Evolutionary conservation across 1,140 invertebrate genomes (phyloP).

Genomic region (Trachelipus rathkii): DNA sequence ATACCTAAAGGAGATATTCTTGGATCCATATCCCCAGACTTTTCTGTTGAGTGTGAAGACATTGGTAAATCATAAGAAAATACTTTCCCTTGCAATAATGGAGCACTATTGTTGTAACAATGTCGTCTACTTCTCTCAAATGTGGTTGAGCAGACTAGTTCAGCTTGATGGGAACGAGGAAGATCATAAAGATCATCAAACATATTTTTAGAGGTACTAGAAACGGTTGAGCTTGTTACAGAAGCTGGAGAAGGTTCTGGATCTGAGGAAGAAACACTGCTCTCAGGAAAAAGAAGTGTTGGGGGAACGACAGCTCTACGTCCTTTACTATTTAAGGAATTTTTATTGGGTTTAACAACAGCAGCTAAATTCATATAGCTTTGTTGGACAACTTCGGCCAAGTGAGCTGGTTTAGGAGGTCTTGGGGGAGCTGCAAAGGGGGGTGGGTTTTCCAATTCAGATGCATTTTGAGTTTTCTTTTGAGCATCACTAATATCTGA

Average conservation of each 20-base stretch:
- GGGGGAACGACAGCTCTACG: slow-evolving; percentile 30
- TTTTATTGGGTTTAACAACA: slow-evolving; percentile 28
- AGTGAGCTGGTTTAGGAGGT: slow-evolving; percentile 69
- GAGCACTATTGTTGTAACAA: slow-evolving; percentile 68
- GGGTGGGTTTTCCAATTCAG: slow-evolving; percentile 41
- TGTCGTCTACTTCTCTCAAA: slow-evolving; percentile 53
- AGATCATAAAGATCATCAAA: slow-evolving; percentile 68
- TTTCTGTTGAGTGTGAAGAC: slow-evolving; percentile 24
- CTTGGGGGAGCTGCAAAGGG: slow-evolving; percentile 60
- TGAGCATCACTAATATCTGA: slow-evolving; percentile 14
- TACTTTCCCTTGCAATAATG: slow-evolving; percentile 52
- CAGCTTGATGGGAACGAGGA: slow-evolving; percentile 61
- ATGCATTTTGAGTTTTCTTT: slow-evolving; percentile 6
- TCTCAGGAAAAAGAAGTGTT: slow-evolving; percentile 30
- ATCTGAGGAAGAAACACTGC: slow-evolving; percentile 30
- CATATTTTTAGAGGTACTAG: slow-evolving; percentile 30
- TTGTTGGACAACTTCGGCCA: slow-evolving; percentile 52
- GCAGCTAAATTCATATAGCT: slow-evolving; percentile 57
- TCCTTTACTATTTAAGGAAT: slow-evolving; percentile 31
- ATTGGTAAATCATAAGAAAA: slow-evolving; percentile 45
- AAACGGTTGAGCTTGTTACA: slow-evolving; percentile 33
- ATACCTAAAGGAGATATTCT: slow-evolving; percentile 44
- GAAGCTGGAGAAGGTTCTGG: slow-evolving; percentile 42
- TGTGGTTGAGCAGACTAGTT: slow-evolving; percentile 46
- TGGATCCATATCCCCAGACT: slow-evolving; percentile 34